Evolutionary conservation across 2,113 vertebrate species (phyloP).

Genomic region (Pseudopodoces humilis): DNA sequence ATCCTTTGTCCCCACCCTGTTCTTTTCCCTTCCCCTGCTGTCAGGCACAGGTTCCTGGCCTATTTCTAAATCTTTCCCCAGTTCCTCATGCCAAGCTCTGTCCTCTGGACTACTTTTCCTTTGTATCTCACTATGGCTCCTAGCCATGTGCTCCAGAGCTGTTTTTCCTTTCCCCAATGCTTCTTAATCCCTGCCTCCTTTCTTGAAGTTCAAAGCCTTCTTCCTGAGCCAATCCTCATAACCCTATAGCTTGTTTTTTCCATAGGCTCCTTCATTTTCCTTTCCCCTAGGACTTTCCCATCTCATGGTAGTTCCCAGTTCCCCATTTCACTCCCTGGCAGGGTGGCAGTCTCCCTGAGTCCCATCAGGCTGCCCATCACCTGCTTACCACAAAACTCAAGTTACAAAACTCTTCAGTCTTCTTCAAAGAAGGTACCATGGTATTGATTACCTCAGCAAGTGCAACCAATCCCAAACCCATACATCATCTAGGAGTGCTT

Average conservation of each 20-base stretch:
- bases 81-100: conserved; percentile 2
- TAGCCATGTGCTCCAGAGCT: background rate
- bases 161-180: background rate
- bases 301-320: background rate
- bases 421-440: background rate
- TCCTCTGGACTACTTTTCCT: background rate
- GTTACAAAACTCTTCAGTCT: background rate
- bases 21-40: conserved; percentile 16
- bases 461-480: background rate
- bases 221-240: background rate
- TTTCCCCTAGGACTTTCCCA: background rate
- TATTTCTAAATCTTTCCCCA: conserved; percentile 50
- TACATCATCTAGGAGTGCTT: background rate
- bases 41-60: conserved; percentile 50
- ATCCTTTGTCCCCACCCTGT: conserved; percentile 53
- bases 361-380: background rate
- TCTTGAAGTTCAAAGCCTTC: background rate
- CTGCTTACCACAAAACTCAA: background rate
- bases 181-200: background rate
- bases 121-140: background rate
- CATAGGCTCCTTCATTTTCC: background rate
- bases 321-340: background rate
- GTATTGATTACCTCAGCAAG: background rate
- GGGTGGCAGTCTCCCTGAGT: background rate
- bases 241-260: background rate